A percentile compares a stretch with the other conserved stretches of the same genome.
Evolutionary conservation across 2,888 invertebrate genomes (phyloP).

Genomic region (Clunio marinus): DNA sequence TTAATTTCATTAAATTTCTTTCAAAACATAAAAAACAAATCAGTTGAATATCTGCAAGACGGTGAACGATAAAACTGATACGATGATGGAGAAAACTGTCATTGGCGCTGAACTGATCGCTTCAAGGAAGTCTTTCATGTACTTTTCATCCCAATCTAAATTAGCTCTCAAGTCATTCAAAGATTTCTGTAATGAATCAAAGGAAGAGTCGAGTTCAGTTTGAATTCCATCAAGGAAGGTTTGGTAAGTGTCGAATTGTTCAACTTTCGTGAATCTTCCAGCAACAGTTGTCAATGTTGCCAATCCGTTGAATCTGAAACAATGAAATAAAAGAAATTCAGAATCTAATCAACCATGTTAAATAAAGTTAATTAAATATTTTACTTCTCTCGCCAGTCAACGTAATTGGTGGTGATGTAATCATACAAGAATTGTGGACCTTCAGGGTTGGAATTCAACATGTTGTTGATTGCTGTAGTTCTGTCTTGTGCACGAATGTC

Average conservation of each 20-base stretch:
- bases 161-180: not conserved
- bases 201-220: not conserved
- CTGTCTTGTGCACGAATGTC: constrained; percentile 49
- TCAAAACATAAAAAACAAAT: too few relatives aligned
- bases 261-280: constrained; percentile 46
- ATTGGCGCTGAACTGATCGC: constrained; percentile 4
- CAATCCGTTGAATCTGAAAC: constrained; percentile 21
- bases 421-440: constrained; percentile 7
- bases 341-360: not conserved
- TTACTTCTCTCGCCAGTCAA: constrained; percentile 16
- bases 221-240: not conserved
- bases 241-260: constrained; percentile 42
- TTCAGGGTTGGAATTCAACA: constrained; percentile 22
- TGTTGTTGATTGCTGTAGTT: constrained; percentile 44
- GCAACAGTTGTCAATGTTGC: constrained; percentile 46
- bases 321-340: not conserved
- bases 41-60: not conserved
- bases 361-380: not conserved
- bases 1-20: not conserved
- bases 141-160: constrained; percentile 24
- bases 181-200: not conserved
- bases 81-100: not conserved
- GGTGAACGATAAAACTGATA: not conserved
- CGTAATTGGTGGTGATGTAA: constrained; percentile 28
- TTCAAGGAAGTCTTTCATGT: constrained; percentile 27